Conservation (phyloP, 2,888 invertebrate genomes). For the Cosmorhoe ocellata region DNA sequence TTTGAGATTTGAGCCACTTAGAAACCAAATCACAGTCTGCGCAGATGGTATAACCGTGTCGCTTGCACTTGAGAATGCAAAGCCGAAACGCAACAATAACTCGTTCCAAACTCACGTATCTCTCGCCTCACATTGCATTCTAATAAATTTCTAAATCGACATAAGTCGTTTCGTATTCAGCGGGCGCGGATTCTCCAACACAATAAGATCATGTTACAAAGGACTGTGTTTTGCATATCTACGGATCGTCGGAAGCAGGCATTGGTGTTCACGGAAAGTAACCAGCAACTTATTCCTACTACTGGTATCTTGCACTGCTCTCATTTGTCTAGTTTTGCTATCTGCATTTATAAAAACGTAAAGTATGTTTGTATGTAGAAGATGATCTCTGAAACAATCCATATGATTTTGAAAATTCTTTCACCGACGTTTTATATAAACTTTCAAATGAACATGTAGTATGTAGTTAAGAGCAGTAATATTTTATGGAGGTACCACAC, state of each 20-base stretch:
- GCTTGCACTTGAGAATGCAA: slow-evolving; percentile 36
- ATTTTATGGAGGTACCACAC: no score
- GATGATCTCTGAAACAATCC: no score
- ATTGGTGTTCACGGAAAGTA: slow-evolving; percentile 1
- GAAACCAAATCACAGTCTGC: slow-evolving; percentile 24
- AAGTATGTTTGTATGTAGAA: no score
- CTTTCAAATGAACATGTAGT: no score
- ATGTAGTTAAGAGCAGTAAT: no score
- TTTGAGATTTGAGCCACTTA: slow-evolving; percentile 13
- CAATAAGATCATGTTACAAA: slow-evolving; percentile 81
- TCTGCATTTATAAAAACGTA: no score
- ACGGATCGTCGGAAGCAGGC: slow-evolving; percentile 49
- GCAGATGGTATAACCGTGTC: slow-evolving; percentile 36
- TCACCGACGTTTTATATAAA: no score
- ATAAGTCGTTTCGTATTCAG: slow-evolving; percentile 75
- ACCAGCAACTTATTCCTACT: background rate
- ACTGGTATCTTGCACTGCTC: background rate
- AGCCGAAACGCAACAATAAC: slow-evolving; percentile 55
- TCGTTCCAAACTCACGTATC: slow-evolving; percentile 36
- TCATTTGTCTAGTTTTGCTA: no score
- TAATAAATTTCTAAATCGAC: slow-evolving; percentile 81
- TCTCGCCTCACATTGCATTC: slow-evolving; percentile 70
- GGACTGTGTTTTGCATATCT: slow-evolving; percentile 74
- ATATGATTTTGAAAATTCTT: no score
- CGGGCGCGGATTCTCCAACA: slow-evolving; percentile 46